These are phyloP conservation scores for Siniperca scherzeri DNA, from an alignment of 2,797 vertebrate species.

Conservation along the genomic window DNA sequence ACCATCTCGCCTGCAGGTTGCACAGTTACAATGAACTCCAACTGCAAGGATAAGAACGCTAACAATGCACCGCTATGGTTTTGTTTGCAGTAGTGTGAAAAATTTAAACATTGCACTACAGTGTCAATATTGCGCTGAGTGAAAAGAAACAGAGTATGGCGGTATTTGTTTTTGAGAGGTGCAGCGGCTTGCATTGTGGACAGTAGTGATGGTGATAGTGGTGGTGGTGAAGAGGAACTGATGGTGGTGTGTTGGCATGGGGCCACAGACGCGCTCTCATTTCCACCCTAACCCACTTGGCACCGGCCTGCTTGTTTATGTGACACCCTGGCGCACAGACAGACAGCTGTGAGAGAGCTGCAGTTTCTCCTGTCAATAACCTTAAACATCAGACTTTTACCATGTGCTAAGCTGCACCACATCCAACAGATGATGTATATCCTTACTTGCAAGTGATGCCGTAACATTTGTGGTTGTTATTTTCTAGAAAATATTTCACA, in stretches of 20 bases:
- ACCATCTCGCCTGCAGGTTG: background rate
- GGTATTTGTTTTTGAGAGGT: constrained; percentile 14
- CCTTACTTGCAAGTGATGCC: background rate
- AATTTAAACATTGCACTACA: constrained; percentile 29
- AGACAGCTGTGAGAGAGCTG: constrained; percentile 55
- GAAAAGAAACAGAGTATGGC: constrained; percentile 18
- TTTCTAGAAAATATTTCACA: background rate
- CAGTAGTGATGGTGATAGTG: background rate
- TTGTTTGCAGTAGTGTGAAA: constrained; percentile 39
- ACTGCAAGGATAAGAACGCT: background rate
- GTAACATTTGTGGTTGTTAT: background rate
- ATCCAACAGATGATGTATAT: background rate
- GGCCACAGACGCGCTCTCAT: constrained; percentile 56
- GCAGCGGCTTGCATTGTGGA: constrained; percentile 7
- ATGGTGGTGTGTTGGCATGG: constrained; percentile 42
- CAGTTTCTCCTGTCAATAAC: constrained; percentile 57
- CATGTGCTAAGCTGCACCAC: background rate
- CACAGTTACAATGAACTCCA: background rate
- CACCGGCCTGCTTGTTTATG: constrained; percentile 64
- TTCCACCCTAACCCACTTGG: constrained; percentile 80
- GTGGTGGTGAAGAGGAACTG: constrained; percentile 22
- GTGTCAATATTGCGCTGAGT: constrained; percentile 26
- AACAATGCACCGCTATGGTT: background rate
- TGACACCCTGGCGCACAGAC: constrained; percentile 64
- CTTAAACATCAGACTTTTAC: constrained; percentile 32